Percentiles rank a stretch among this genome's conserved stretches.
phyloP scores from a whole-genome alignment of 2,888 invertebrate species.

The Drosophila sordidula region DNA sequence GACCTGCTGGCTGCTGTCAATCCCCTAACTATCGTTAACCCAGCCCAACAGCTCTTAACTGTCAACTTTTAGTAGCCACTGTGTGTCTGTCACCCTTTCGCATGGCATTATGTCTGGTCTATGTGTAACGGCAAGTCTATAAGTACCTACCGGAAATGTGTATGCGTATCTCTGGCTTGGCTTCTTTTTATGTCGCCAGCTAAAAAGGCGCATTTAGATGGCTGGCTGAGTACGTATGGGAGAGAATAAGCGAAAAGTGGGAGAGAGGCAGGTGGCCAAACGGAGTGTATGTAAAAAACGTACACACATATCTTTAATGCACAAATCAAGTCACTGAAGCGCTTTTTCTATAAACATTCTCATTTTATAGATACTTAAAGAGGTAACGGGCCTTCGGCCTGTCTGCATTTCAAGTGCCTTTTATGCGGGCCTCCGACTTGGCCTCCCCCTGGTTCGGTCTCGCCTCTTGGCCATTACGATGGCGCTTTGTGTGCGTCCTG shows the following conservation, averaged over 20 bases:
- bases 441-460: slow-evolving; percentile 4
- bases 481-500: slow-evolving; percentile 52
- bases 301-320: slow-evolving; percentile 69
- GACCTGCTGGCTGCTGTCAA: slow-evolving; percentile 22
- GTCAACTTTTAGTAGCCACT: slow-evolving; percentile 69
- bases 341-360: slow-evolving; percentile 80
- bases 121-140: slow-evolving; percentile 42
- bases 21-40: slow-evolving; percentile 23
- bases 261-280: slow-evolving; percentile 52
- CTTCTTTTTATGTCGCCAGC: slow-evolving; percentile 62
- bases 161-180: slow-evolving; percentile 19
- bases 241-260: background rate
- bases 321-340: slow-evolving; percentile 76
- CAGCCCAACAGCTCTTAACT: slow-evolving; percentile 56
- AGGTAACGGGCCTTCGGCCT: slow-evolving; percentile 50
- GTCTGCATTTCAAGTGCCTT: slow-evolving; percentile 68
- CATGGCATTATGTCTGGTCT: slow-evolving; percentile 63
- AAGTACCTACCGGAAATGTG: slow-evolving; percentile 54
- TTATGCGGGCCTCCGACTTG: slow-evolving; percentile 64
- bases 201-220: slow-evolving; percentile 33
- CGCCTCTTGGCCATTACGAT: slow-evolving; percentile 61
- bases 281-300: slow-evolving; percentile 26
- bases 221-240: slow-evolving; percentile 1
- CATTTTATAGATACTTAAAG: slow-evolving; percentile 79
- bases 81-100: slow-evolving; percentile 67